These are phyloP conservation scores for Chrysemys picta DNA, from an alignment of 2,113 vertebrate genomes.

Conservation along the genomic window DNA sequence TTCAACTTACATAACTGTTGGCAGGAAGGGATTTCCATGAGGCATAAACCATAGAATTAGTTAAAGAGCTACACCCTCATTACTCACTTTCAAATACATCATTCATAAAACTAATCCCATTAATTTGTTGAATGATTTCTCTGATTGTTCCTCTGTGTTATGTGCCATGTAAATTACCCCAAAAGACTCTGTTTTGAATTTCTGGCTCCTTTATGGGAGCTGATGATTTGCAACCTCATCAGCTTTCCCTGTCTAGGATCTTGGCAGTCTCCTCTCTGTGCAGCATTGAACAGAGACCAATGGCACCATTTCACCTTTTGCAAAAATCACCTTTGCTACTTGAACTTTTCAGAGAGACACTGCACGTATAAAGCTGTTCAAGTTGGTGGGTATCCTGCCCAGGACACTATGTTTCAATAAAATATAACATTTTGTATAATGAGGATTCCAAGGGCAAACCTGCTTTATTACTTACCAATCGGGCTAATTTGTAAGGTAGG, in stretches of 20 bases:
- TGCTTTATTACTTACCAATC: background rate
- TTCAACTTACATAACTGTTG: slow-evolving; percentile 14
- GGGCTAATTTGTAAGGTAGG: background rate
- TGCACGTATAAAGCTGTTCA: background rate
- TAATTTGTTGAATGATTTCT: slow-evolving; percentile 58
- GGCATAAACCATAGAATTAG: background rate
- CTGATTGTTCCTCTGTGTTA: slow-evolving; percentile 49
- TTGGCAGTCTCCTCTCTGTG: background rate
- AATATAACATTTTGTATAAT: background rate
- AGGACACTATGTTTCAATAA: background rate
- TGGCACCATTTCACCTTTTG: background rate
- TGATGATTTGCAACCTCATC: slow-evolving; percentile 53
- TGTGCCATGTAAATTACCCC: slow-evolving; percentile 54
- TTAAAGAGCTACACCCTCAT: background rate
- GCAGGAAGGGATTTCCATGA: background rate
- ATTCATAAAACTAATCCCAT: slow-evolving; percentile 64
- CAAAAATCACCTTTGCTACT: background rate
- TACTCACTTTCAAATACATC: background rate
- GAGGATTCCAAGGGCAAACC: background rate
- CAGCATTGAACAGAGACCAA: background rate
- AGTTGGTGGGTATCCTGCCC: fast-evolving
- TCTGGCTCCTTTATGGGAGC: slow-evolving; percentile 51
- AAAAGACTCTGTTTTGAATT: slow-evolving; percentile 62
- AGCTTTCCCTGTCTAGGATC: slow-evolving; percentile 17
- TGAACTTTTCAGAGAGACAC: background rate